These are phyloP conservation scores for Catharus bicknelli DNA, from an alignment of 2,113 vertebrate genomes.

Conservation along the genomic window DNA sequence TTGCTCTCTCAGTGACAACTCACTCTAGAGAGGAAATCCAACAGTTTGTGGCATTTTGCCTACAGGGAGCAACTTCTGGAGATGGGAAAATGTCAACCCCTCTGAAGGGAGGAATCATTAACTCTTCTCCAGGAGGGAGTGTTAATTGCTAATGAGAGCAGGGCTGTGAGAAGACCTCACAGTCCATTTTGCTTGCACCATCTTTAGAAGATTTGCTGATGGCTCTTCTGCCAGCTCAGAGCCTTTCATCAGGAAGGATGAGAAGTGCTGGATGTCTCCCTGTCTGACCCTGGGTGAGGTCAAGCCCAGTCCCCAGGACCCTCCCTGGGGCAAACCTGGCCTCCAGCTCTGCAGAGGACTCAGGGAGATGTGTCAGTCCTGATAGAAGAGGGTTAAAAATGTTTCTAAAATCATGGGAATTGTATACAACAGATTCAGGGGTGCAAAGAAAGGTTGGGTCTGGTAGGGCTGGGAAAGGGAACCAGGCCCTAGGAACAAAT, in stretches of 20 bases:
- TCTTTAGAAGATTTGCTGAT: not conserved
- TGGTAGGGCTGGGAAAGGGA: too few relatives aligned
- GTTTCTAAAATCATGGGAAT: too few relatives aligned
- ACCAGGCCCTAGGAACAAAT: too few relatives aligned
- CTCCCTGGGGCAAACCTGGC: not conserved
- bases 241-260: not conserved
- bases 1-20: not conserved
- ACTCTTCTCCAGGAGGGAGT: not conserved
- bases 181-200: not conserved
- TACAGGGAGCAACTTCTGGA: not conserved
- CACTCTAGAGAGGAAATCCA: not conserved
- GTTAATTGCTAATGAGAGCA: not conserved
- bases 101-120: rapidly evolving
- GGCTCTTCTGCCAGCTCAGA: not conserved
- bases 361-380: rapidly evolving
- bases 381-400: too few relatives aligned
- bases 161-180: not conserved
- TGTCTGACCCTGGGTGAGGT: rapidly evolving
- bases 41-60: not conserved
- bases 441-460: too few relatives aligned
- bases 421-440: too few relatives aligned
- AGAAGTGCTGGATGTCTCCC: not conserved
- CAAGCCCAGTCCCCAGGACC: not conserved
- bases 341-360: not conserved
- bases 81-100: not conserved